Conservation (phyloP, 1,140 invertebrate species). For the Helicorthomorpha holstii region DNA sequence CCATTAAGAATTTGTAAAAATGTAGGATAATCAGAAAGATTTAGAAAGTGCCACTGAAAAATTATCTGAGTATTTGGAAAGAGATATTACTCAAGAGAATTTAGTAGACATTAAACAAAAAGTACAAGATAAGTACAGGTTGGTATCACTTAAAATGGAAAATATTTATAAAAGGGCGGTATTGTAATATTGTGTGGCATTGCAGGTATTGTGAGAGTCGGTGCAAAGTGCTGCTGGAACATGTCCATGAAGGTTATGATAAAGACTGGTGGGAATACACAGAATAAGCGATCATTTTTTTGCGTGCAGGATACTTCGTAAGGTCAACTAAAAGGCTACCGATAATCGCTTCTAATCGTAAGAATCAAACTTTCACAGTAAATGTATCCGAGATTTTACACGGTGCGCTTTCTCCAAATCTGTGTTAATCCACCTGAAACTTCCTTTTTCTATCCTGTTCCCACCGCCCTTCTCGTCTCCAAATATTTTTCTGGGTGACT, state of each 20-base stretch:
- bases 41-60: slow-evolving; percentile 92
- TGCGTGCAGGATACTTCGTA: too few species aligned
- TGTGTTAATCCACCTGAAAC: too few species aligned
- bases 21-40: slow-evolving; percentile 89
- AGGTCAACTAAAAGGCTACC: too few species aligned
- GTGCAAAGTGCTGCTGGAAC: slow-evolving; percentile 80
- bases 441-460: too few species aligned
- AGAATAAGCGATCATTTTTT: too few species aligned
- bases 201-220: slow-evolving; percentile 91
- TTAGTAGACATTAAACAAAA: slow-evolving; percentile 96
- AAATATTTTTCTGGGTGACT: too few species aligned
- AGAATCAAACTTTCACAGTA: too few species aligned
- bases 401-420: too few species aligned
- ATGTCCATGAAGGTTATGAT: slow-evolving; percentile 96
- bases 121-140: slow-evolving; percentile 98
- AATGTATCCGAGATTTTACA: too few species aligned
- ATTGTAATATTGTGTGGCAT: slow-evolving; percentile 10
- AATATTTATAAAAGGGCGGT: background rate
- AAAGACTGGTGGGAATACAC: slow-evolving; percentile 94
- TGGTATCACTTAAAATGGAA: slow-evolving; percentile 13
- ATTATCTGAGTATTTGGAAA: slow-evolving; percentile 90
- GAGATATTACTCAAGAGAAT: slow-evolving; percentile 95
- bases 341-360: too few species aligned
- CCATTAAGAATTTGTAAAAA: slow-evolving; percentile 6
- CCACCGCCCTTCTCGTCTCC: too few species aligned